Evolutionary conservation across 30 jellyfish, hydroid and myxozoan genomes (phyloP).

Genomic region (Nemopilema nomurai): DNA sequence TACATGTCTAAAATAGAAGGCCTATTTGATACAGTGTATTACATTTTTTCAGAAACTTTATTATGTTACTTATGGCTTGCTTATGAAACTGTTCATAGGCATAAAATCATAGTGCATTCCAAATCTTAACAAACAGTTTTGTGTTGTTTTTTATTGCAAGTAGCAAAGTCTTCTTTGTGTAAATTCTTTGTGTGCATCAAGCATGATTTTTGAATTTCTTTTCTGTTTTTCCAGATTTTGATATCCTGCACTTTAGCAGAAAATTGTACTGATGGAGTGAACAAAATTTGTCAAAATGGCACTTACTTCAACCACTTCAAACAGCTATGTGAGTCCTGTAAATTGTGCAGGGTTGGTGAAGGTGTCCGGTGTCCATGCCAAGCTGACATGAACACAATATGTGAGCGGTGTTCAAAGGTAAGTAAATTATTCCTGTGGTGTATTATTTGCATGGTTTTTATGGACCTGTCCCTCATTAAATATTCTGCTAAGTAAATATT

Average conservation of each 20-base stretch:
- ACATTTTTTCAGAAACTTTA: background rate
- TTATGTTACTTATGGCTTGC: background rate
- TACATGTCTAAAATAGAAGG: background rate
- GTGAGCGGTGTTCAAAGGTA: conserved; percentile 25
- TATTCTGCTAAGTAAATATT: background rate
- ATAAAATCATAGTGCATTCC: background rate
- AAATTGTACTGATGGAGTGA: background rate
- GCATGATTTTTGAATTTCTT: background rate
- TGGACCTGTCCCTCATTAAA: background rate
- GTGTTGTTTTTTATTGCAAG: background rate
- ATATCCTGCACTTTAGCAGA: background rate
- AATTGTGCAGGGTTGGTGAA: background rate
- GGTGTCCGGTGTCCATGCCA: conserved; percentile 25
- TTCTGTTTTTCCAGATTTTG: background rate
- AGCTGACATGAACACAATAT: background rate
- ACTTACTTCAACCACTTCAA: background rate
- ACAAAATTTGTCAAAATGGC: conserved; percentile 4
- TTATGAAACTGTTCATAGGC: background rate
- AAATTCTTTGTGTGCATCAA: no score
- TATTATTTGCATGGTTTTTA: background rate
- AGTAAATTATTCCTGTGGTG: background rate
- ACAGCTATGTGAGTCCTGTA: conserved; percentile 8
- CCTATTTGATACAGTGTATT: background rate
- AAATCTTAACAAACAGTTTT: background rate
- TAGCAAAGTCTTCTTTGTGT: no score